These are phyloP conservation scores for Heliothis virescens DNA, from an alignment of 1,140 invertebrate genomes.

Conservation along the genomic window DNA sequence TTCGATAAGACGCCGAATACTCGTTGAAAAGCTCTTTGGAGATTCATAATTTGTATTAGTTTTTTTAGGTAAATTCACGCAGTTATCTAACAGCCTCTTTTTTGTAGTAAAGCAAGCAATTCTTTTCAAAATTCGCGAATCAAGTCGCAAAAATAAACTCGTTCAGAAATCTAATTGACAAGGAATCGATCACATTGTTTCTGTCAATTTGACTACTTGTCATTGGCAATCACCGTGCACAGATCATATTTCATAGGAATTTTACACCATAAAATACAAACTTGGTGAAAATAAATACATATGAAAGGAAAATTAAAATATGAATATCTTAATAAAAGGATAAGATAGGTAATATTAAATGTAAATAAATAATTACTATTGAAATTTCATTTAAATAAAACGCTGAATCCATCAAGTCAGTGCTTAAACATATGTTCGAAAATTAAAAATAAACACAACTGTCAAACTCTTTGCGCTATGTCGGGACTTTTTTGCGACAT, in stretches of 20 bases:
- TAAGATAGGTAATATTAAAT: too few species aligned
- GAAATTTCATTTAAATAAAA: not conserved
- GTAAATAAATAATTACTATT: not conserved
- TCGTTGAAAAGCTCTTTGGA: constrained; percentile 60
- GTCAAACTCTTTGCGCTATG: constrained; percentile 66
- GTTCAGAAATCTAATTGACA: constrained; percentile 31
- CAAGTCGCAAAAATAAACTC: constrained; percentile 10
- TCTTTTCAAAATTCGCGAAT: constrained; percentile 31
- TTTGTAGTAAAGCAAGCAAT: constrained; percentile 17
- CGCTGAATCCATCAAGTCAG: constrained; percentile 26
- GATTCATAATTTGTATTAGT: constrained; percentile 49
- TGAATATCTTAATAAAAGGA: too few species aligned
- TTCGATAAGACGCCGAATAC: constrained; percentile 54
- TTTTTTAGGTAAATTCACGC: not conserved
- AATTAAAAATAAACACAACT: constrained; percentile 54
- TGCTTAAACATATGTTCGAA: constrained; percentile 40
- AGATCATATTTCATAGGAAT: not conserved
- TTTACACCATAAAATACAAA: not conserved
- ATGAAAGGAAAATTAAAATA: too few species aligned
- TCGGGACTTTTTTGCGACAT: constrained; percentile 64
- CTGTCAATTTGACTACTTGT: not conserved
- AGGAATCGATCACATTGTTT: constrained; percentile 16
- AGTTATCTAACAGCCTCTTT: not conserved
- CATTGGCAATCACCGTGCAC: not conserved
- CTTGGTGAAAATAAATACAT: too few species aligned